phyloP scores from a whole-genome alignment of 2,113 vertebrate genomes.

The Crotophaga sulcirostris region DNA sequence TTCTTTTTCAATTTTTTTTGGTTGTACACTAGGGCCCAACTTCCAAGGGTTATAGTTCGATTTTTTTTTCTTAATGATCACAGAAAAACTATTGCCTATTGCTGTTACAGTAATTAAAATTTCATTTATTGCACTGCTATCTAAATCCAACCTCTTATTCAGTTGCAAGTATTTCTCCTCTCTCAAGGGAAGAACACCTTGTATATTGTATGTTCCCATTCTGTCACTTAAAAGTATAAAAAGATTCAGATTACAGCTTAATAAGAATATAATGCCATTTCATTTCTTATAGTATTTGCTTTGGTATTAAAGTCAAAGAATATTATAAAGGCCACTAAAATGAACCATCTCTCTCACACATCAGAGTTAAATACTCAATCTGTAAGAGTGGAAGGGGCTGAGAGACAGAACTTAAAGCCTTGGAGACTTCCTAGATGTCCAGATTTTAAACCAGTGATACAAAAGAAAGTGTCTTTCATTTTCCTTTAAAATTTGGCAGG shows the following conservation, averaged over 20 bases:
- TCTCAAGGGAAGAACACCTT: not conserved
- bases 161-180: not conserved
- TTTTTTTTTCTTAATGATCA: not conserved
- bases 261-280: not conserved
- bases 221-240: conserved; percentile 40
- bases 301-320: not conserved
- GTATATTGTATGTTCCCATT: not conserved
- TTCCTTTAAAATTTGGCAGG: not conserved
- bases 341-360: not conserved
- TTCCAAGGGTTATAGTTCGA: not conserved
- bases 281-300: not conserved
- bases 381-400: not conserved
- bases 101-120: not conserved
- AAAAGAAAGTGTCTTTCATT: not conserved
- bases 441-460: not conserved
- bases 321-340: not conserved
- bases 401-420: not conserved
- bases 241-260: not conserved
- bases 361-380: not conserved
- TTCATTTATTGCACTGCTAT: not conserved
- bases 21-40: not conserved
- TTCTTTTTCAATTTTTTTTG: not conserved
- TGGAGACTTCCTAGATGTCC: not conserved
- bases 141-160: not conserved
- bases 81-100: not conserved